phyloP scores from a whole-genome alignment of 2,888 invertebrate species.

The Sialis lutaria region DNA sequence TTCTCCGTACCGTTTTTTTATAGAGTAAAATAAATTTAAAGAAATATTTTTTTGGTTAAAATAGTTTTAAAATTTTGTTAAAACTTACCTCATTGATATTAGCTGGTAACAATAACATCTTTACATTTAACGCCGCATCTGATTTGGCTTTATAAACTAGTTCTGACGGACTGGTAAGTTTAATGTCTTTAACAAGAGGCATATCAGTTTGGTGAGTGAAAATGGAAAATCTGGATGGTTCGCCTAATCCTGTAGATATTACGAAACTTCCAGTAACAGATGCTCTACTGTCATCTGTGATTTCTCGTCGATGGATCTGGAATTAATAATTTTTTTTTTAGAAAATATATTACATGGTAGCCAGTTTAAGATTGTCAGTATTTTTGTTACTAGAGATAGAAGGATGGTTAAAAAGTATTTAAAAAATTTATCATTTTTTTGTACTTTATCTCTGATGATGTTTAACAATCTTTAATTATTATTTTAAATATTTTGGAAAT shows the following conservation, averaged over 20 bases:
- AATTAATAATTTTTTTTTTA: too few relatives aligned
- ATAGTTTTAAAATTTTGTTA: not conserved
- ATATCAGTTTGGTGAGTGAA: constrained; percentile 32
- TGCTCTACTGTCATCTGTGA: constrained; percentile 28
- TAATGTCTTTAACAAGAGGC: constrained; percentile 30
- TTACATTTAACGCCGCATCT: constrained; percentile 29
- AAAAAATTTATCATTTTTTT: too few relatives aligned
- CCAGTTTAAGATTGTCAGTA: too few relatives aligned
- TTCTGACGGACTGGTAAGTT: constrained; percentile 31
- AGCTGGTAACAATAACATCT: constrained; percentile 30
- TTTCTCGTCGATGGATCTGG: constrained; percentile 30
- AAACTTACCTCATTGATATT: constrained; percentile 29
- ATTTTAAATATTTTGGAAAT: too few relatives aligned
- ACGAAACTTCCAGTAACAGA: constrained; percentile 34
- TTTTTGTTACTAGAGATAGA: too few relatives aligned
- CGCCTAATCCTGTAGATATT: constrained; percentile 31
- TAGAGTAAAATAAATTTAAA: not conserved
- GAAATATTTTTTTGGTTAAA: not conserved
- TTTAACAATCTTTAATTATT: too few relatives aligned
- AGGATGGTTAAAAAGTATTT: too few relatives aligned
- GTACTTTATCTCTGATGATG: too few relatives aligned
- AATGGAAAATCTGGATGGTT: constrained; percentile 31
- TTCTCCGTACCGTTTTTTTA: too few relatives aligned
- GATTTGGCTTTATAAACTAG: constrained; percentile 26
- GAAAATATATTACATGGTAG: too few relatives aligned